These are phyloP conservation scores for Manis javanica DNA, from an alignment of 2,797 vertebrate genomes.

Conservation along the genomic window DNA sequence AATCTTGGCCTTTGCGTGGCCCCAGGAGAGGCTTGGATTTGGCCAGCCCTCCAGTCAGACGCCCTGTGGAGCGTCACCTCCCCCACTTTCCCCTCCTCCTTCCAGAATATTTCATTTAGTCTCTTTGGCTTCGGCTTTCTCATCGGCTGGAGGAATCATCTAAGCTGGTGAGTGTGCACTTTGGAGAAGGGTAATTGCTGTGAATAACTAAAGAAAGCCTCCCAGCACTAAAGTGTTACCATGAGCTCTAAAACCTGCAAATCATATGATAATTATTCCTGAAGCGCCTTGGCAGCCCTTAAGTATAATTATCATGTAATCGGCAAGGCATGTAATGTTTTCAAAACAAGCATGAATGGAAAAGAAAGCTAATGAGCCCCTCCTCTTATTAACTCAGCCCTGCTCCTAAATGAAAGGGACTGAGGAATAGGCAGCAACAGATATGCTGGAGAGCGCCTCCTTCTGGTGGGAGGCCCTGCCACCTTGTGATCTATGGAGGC, in stretches of 20 bases:
- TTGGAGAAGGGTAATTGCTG: constrained; percentile 31
- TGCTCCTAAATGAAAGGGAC: background rate
- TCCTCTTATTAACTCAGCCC: background rate
- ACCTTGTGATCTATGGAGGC: background rate
- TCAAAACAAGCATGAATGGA: constrained; percentile 68
- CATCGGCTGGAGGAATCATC: background rate
- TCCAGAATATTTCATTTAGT: background rate
- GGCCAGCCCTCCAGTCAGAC: background rate
- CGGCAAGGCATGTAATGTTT: constrained; percentile 73
- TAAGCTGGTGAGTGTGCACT: background rate
- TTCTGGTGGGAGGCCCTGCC: background rate
- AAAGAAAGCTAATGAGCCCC: constrained; percentile 50
- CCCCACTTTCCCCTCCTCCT: background rate
- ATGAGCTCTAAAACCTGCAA: constrained; percentile 76
- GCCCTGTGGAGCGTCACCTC: background rate
- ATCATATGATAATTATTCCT: constrained; percentile 76
- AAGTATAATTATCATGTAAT: constrained; percentile 80
- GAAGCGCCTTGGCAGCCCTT: constrained; percentile 73
- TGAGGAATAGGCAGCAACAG: background rate
- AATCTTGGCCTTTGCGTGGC: background rate
- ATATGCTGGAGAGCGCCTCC: background rate
- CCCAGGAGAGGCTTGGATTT: background rate
- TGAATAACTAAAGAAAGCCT: constrained; percentile 42
- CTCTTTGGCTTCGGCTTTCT: background rate
- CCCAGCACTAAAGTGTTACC: constrained; percentile 60